Conservation (phyloP, 2,797 vertebrate species). For the Manis javanica region DNA sequence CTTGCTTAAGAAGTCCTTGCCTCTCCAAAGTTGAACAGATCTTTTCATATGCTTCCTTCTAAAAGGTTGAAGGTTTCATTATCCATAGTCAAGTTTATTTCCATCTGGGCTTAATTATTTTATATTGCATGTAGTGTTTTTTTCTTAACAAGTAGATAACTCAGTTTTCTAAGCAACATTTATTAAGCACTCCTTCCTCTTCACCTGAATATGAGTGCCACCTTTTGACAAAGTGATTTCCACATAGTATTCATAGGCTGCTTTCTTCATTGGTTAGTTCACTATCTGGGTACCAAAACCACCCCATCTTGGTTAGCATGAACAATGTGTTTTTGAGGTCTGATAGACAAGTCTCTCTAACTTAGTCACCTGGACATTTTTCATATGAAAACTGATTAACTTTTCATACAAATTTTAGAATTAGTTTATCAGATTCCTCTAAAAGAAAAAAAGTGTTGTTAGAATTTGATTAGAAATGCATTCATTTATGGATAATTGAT, state of each 20-base stretch:
- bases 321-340: neutral
- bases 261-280: neutral
- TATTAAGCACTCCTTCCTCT: neutral
- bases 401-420: conserved; percentile 41
- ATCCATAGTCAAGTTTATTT: neutral
- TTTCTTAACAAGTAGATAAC: neutral
- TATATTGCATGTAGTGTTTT: neutral
- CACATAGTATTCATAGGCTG: neutral
- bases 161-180: neutral
- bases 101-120: neutral
- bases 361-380: neutral
- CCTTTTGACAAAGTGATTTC: neutral
- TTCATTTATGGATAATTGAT: neutral
- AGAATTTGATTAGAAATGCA: neutral
- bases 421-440: neutral
- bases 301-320: neutral
- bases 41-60: neutral
- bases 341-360: neutral
- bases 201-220: neutral
- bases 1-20: neutral
- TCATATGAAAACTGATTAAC: no score
- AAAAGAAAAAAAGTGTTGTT: neutral
- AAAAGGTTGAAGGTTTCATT: neutral
- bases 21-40: neutral
- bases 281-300: neutral